Percentiles rank a stretch among this genome's conserved stretches.
Evolutionary conservation across 2,113 vertebrate species (phyloP).

Genomic region (Atrichornis clamosus): DNA sequence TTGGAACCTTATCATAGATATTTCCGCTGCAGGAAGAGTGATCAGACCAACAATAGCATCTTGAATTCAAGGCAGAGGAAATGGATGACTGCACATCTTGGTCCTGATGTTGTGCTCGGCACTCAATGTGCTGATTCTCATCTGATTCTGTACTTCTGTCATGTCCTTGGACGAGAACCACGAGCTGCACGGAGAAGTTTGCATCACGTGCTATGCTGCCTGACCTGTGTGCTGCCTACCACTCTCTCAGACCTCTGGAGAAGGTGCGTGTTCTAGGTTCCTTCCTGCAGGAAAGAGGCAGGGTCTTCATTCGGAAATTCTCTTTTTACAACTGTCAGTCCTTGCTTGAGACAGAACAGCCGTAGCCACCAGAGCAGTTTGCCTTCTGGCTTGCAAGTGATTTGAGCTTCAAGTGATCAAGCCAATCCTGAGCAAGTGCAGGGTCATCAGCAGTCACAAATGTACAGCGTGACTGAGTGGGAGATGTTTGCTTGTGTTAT

Average conservation of each 20-base stretch:
- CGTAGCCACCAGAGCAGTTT: background rate
- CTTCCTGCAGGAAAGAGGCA: background rate
- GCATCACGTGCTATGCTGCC: background rate
- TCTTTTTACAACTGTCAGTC: background rate
- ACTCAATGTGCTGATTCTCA: conserved; percentile 22
- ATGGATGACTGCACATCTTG: conserved; percentile 43
- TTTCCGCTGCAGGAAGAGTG: conserved; percentile 62
- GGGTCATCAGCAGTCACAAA: conserved; percentile 60
- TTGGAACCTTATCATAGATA: conserved; percentile 65
- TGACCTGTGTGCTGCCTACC: background rate
- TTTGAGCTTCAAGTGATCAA: conserved; percentile 35
- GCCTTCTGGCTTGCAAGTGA: conserved; percentile 25
- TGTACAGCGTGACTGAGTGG: conserved; percentile 8
- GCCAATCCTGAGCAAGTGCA: conserved; percentile 34
- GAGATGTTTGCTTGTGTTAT: conserved; percentile 71
- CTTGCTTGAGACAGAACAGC: background rate
- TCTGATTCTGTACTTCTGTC: background rate
- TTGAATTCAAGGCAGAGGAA: conserved; percentile 60
- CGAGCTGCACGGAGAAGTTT: background rate
- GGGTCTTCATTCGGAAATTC: background rate
- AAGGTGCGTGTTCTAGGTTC: background rate
- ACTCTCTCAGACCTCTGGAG: background rate
- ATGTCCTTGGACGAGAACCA: background rate
- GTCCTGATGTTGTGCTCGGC: background rate
- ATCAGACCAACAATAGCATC: conserved; percentile 53